phyloP scores from a whole-genome alignment of 2,113 vertebrate species.

The Cercopithecus mona region DNA sequence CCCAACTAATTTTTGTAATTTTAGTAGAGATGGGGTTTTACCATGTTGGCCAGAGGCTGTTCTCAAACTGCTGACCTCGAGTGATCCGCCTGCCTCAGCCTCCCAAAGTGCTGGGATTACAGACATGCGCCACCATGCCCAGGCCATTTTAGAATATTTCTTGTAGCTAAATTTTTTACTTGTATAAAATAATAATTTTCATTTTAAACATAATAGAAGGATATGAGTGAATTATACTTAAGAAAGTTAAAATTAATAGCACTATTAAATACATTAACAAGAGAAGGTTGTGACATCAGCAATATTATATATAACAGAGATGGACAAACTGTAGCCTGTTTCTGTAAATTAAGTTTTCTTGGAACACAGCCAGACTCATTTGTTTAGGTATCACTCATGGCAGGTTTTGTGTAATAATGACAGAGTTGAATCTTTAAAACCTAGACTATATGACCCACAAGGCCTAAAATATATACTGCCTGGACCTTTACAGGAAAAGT shows the following conservation, averaged over 20 bases:
- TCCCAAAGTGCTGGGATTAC: background rate
- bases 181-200: constrained; percentile 11
- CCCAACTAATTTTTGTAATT: background rate
- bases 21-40: background rate
- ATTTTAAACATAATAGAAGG: constrained; percentile 7
- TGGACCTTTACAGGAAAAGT: background rate
- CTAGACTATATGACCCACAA: rapidly evolving
- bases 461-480: background rate
- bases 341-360: background rate
- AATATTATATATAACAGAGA: background rate
- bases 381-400: background rate
- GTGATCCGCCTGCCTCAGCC: background rate
- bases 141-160: too few species aligned
- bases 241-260: constrained; percentile 20
- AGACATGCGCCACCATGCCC: background rate
- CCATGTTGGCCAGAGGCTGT: background rate
- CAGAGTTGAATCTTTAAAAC: background rate
- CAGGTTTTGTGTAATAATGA: background rate
- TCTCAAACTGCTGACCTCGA: background rate
- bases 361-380: background rate
- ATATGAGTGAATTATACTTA: background rate
- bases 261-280: background rate
- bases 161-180: background rate
- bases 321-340: too few species aligned
- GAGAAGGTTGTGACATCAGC: background rate